A percentile compares a stretch with the other conserved stretches of the same genome.
Conservation (phyloP, 53 echinoderm and acorn worm species). For the Paelopatides confundens region DNA sequence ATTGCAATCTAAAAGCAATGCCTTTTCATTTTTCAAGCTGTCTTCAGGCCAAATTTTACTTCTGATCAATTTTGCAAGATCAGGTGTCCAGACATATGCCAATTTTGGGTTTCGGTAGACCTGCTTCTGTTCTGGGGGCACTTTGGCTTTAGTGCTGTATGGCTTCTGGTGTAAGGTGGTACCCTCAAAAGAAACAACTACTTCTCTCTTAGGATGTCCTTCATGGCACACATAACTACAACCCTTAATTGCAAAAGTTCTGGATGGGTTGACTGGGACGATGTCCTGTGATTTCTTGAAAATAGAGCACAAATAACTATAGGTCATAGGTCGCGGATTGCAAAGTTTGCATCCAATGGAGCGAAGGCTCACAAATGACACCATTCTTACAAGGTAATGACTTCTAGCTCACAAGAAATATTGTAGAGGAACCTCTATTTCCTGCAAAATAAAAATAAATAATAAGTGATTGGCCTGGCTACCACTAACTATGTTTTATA, state of each 20-base stretch:
- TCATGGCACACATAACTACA: not conserved
- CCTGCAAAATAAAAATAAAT: too few relatives aligned
- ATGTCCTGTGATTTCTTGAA: not conserved
- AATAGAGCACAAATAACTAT: not conserved
- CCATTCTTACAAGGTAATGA: not conserved
- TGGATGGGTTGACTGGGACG: not conserved
- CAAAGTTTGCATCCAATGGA: not conserved
- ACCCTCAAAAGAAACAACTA: not conserved
- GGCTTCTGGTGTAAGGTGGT: not conserved
- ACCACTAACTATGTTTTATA: too few relatives aligned
- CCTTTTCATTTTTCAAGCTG: conserved; percentile 67
- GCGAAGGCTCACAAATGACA: not conserved
- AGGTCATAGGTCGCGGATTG: not conserved
- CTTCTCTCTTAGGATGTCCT: not conserved
- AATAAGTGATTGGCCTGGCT: too few relatives aligned
- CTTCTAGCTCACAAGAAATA: too few relatives aligned
- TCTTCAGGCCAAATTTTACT: conserved; percentile 80
- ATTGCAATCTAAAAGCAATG: conserved; percentile 75
- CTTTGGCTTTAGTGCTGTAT: not conserved
- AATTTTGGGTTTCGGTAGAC: conserved; percentile 26
- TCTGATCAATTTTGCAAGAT: conserved; percentile 64
- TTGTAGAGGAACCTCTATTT: too few relatives aligned
- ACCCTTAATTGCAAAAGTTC: not conserved
- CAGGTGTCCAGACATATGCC: conserved; percentile 6
- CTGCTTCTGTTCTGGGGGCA: conserved; percentile 14